Percentiles rank a stretch among this genome's conserved stretches.
These are phyloP conservation scores for Cephalopachus bancanus DNA, from an alignment of 2,797 vertebrate species.

Conservation along the genomic window DNA sequence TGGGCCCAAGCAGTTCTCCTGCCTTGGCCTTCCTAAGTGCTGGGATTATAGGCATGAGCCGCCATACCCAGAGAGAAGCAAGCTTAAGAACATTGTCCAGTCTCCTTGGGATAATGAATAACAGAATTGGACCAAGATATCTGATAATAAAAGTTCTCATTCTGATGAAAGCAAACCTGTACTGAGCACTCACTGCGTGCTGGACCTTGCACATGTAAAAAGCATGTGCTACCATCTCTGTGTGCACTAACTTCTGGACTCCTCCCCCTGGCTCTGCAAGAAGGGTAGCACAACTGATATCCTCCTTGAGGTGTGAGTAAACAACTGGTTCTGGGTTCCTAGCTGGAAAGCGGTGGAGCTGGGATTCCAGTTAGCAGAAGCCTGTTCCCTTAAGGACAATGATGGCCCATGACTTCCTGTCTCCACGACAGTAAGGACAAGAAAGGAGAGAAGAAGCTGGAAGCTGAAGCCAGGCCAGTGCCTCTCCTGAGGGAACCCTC, in stretches of 20 bases:
- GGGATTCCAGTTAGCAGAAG: not conserved
- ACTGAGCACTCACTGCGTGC: not conserved
- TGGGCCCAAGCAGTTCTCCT: too few species aligned
- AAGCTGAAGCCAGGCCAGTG: not conserved
- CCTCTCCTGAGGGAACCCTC: not conserved
- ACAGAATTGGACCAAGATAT: not conserved
- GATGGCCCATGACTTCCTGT: not conserved
- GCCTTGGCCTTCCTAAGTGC: too few species aligned
- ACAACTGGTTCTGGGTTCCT: too few species aligned
- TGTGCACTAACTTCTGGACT: not conserved
- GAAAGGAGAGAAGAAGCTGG: not conserved
- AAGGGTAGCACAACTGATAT: not conserved
- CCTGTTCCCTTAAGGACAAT: not conserved
- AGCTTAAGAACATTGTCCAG: not conserved
- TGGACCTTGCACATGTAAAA: not conserved
- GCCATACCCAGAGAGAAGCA: too few species aligned
- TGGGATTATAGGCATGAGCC: too few species aligned
- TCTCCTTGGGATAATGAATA: not conserved
- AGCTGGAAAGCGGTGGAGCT: not conserved
- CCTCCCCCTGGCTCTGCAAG: not conserved
- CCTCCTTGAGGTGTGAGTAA: not conserved
- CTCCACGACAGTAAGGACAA: not conserved
- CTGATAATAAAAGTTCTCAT: not conserved
- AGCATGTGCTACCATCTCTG: not conserved
- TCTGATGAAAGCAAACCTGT: not conserved